phyloP scores from a whole-genome alignment of 2,888 invertebrate species.

The Eupithecia exiguata region DNA sequence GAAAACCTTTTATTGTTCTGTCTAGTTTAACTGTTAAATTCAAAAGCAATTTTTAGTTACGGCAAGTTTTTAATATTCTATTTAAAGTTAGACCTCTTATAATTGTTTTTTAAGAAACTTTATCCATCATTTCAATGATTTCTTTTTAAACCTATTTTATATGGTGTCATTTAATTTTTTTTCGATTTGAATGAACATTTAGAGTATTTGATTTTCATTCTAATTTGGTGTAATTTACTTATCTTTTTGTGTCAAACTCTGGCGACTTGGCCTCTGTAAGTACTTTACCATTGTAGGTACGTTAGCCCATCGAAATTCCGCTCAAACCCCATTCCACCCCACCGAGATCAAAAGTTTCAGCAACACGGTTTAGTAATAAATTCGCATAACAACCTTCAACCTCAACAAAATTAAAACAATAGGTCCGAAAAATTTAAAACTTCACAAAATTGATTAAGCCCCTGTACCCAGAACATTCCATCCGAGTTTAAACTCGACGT shows the following conservation, averaged over 20 bases:
- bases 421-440: conserved; percentile 23
- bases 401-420: conserved; percentile 25
- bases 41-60: background rate
- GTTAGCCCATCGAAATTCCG: background rate
- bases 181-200: no score
- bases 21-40: background rate
- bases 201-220: no score
- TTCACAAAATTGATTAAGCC: conserved; percentile 26
- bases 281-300: background rate
- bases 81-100: background rate
- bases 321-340: conserved; percentile 6
- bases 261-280: background rate
- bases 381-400: conserved; percentile 13
- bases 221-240: no score
- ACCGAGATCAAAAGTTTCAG: background rate
- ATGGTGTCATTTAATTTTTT: background rate
- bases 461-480: conserved; percentile 36
- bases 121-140: background rate
- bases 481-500: conserved; percentile 46
- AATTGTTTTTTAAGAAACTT: background rate
- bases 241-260: background rate
- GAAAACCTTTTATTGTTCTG: background rate
- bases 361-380: conserved; percentile 15
- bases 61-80: background rate
- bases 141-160: background rate